phyloP scores from a whole-genome alignment of 2,797 vertebrate genomes.

The Euthynnus affinis region DNA sequence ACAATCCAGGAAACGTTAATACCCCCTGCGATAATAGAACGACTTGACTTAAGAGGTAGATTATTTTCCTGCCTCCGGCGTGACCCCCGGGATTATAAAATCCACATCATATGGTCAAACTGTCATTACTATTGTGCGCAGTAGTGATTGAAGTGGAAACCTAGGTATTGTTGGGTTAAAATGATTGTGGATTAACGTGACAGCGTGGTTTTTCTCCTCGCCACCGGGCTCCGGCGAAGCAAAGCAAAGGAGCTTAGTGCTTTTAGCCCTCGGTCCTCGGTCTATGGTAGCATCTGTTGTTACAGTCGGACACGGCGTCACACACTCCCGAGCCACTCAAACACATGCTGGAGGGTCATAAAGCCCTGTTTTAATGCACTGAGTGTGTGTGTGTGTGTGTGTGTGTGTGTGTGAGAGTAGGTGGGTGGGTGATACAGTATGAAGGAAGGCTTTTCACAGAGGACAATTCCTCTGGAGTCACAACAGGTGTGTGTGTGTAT shows the following conservation, averaged over 20 bases:
- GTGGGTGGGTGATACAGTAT: slow-evolving; percentile 55
- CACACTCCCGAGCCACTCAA: slow-evolving; percentile 49
- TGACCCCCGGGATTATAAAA: slow-evolving; percentile 48
- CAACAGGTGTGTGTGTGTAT: slow-evolving; percentile 79
- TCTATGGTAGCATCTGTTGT: slow-evolving; percentile 74
- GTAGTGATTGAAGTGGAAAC: slow-evolving; percentile 62
- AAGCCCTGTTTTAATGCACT: slow-evolving; percentile 61
- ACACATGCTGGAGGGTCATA: slow-evolving; percentile 69
- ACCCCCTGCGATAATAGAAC: background rate
- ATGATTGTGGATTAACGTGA: slow-evolving; percentile 73
- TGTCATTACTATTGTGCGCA: slow-evolving; percentile 26
- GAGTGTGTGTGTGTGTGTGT: slow-evolving; percentile 17
- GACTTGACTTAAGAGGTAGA: background rate
- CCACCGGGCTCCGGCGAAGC: slow-evolving; percentile 44
- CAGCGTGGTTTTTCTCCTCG: slow-evolving; percentile 43
- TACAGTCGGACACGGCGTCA: slow-evolving; percentile 42
- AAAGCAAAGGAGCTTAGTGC: slow-evolving; percentile 77
- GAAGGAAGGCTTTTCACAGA: slow-evolving; percentile 71
- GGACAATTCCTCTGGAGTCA: slow-evolving; percentile 83
- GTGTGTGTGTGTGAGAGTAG: slow-evolving; percentile 14
- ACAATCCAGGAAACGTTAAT: background rate
- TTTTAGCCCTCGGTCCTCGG: slow-evolving; percentile 61
- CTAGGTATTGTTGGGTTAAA: slow-evolving; percentile 62
- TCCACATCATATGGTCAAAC: slow-evolving; percentile 31
- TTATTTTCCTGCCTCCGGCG: slow-evolving; percentile 14